Evolutionary conservation across 2,113 vertebrate species (phyloP), one percentile per base, ranked within the genome.

Genomic region (Barbus barbus): DNA sequence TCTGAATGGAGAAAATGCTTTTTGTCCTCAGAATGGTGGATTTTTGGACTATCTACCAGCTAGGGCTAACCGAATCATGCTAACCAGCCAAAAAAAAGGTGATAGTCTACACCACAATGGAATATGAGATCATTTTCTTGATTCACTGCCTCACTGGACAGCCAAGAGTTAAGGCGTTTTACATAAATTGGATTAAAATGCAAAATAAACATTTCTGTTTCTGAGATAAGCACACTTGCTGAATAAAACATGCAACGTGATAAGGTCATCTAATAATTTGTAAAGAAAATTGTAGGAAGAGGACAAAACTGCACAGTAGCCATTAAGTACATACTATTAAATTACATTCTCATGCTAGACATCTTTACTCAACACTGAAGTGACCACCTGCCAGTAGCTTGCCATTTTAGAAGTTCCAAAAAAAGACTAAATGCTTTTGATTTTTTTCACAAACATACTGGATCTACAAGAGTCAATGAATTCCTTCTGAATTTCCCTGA

Each of bases 381-480:
- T 53, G 4, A 20, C 26, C 3, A 1, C 22, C 74, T 67, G 31
- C 18, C 28, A 31, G 7, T 20, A 65, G 63, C 18, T 18, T 36
- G 16, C 56, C 9, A 82, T 16, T 53, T 56, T 72, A 81, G 46
- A 48, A 78, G 77, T 75, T 58, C 81, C 31, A 69, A 46, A 78
- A 51, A 36, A 78, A n/a, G n/a, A n/a, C n/a, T n/a, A n/a, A n/a
- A n/a, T n/a, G n/a, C n/a, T n/a, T n/a, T n/a, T n/a, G 24, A 81
- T 84, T 86, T 87, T 44, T 88, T 38, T 48, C 79, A 24, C n/a
- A 81, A 65, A 87, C 83, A 78, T 81, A 86, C 89, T 87, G 84
- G 89, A 85, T 84, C 58, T 71, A 16, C 87, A 87, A 51, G 91
- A 91, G 91, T 94, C 93, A 80, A 92, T 93, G 82, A 91, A 93